Evolutionary conservation across 2,113 vertebrate species (phyloP), one percentile per base, ranked within the genome.

Genomic region (Canis aureus): DNA sequence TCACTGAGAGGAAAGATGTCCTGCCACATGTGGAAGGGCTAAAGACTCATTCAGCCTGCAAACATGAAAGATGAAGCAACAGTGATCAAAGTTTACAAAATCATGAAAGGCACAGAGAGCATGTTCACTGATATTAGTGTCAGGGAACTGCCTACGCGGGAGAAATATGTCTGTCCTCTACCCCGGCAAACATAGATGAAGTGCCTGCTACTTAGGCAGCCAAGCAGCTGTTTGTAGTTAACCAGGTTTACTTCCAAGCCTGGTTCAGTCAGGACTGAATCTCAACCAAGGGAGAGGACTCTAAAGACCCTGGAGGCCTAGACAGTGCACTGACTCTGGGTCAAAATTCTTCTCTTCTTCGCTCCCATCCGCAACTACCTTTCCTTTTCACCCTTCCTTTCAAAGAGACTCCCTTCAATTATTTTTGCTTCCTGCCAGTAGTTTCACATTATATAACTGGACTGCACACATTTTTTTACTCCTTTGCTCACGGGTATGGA

Each of bases 191-290:
- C 29, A 19, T 57, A 89, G 53, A 79, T 83, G 43, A 57, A 69
- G 66, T 84, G 27, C 83, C 60, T 62, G 27, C 35, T 74, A 16
- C 62, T 49, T 35, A 67, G 11, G 49, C 16, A 95, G 73, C 12
- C 59, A 89, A 25, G 43, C 92, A 92, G 92, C 83, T 97, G 83
- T 94, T 94, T 78, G 74, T 35, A 19, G 35, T 96, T 95, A 94
- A 94, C 11, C 83, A 90, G n/a, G 19, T 87, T 71, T 64, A 60
- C 38, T 71, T 95, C 64, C 16, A 81, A 73, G 27, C 53, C 74
- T 66, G 57, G 69, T 71, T 96, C 35, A 59, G 80, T 69, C 78
- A 74, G 57, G 51, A 88, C 5, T 8, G 67, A 81, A 55, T 78
- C 62, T 76, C 76, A 43, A 86, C 23, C n/a, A 35, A 95, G 53